Conservation (phyloP, 1,140 invertebrate genomes). For the Teleopsis dalmanni region DNA sequence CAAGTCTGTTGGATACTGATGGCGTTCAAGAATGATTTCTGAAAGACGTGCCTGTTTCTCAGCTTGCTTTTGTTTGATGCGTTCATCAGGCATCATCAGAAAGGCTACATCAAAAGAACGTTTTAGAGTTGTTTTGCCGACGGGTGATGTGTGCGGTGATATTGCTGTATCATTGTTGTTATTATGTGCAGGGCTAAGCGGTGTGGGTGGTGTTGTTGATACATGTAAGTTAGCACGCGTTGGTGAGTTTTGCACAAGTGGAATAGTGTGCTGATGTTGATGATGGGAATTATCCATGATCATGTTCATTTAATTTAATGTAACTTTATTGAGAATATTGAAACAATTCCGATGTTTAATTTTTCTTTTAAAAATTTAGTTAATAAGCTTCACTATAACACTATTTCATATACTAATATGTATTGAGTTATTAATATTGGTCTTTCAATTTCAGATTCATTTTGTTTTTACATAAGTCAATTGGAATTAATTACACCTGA, state of each 20-base stretch:
- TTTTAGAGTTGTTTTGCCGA: constrained; percentile 48
- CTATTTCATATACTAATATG: not conserved
- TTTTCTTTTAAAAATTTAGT: not conserved
- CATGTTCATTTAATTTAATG: constrained; percentile 28
- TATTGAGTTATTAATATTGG: not conserved
- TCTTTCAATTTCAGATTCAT: not conserved
- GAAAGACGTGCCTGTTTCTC: constrained; percentile 51
- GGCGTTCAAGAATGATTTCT: constrained; percentile 42
- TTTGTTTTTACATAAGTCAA: not conserved
- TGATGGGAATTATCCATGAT: constrained; percentile 32
- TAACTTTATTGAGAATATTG: not conserved
- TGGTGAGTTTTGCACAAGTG: constrained; percentile 2
- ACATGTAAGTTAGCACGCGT: constrained; percentile 29
- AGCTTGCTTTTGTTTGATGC: constrained; percentile 58
- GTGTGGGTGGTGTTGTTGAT: constrained; percentile 19
- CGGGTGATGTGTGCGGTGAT: not conserved
- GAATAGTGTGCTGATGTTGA: constrained; percentile 19
- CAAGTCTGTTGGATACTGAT: constrained; percentile 15
- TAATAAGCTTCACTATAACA: constrained; percentile 2
- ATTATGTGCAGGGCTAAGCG: constrained; percentile 15
- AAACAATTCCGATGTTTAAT: not conserved
- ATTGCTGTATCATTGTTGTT: constrained; percentile 25
- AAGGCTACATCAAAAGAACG: constrained; percentile 82
- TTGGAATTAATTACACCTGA: not conserved
- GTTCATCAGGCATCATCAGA: constrained; percentile 76